Evolutionary conservation across 2,888 invertebrate species (phyloP).

Genomic region (Celastrina argiolus): DNA sequence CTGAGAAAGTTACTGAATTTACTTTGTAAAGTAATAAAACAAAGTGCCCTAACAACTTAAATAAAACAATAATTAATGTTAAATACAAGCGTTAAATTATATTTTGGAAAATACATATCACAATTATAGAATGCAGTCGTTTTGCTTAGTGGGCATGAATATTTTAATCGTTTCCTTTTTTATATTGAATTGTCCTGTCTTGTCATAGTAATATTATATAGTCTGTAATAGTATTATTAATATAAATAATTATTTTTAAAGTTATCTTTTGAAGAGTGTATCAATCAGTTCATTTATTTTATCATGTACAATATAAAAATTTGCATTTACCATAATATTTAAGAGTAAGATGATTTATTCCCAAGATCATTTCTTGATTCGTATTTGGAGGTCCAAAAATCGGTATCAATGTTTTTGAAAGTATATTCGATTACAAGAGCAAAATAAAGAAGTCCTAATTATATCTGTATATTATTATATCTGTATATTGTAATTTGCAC

Average conservation of each 20-base stretch:
- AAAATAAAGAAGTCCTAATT: slow-evolving; percentile 17
- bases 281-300: too few relatives aligned
- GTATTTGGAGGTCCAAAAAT: background rate
- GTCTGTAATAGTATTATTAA: too few relatives aligned
- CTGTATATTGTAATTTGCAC: slow-evolving; percentile 31
- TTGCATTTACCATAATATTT: background rate
- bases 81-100: background rate
- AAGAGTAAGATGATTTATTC: background rate
- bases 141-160: background rate
- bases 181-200: too few relatives aligned
- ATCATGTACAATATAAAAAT: too few relatives aligned
- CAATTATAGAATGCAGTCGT: background rate
- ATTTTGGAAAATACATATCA: background rate
- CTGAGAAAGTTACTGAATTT: background rate
- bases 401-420: background rate
- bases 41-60: slow-evolving; percentile 3
- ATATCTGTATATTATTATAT: slow-evolving; percentile 23
- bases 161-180: too few relatives aligned
- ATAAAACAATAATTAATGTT: background rate
- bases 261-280: too few relatives aligned
- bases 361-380: background rate
- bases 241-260: too few relatives aligned
- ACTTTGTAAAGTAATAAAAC: slow-evolving; percentile 5
- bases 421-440: background rate
- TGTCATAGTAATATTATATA: too few relatives aligned